Evolutionary conservation across 2,888 invertebrate species (phyloP).

Genomic region (Cosmia trapezina): DNA sequence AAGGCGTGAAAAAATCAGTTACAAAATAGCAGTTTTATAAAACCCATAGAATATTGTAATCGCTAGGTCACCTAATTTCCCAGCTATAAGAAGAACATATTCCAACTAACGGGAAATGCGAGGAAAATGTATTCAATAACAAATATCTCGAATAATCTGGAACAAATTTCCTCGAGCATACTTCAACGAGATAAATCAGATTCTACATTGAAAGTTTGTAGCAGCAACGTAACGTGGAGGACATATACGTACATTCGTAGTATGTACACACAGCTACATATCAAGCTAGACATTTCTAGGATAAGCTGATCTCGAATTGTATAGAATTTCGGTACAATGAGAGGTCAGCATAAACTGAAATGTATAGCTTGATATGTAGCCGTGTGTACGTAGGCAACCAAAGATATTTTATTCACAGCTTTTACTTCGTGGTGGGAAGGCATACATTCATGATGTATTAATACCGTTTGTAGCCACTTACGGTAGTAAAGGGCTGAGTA

Average conservation of each 20-base stretch:
- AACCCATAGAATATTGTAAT: constrained; percentile 7
- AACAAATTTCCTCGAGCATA: constrained; percentile 45
- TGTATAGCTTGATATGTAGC: too few relatives aligned
- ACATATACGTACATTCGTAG: neutral
- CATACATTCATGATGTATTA: constrained; percentile 53
- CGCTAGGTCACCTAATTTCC: constrained; percentile 29
- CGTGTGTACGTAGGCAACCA: constrained; percentile 12
- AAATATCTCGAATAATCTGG: constrained; percentile 48
- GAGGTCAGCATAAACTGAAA: too few relatives aligned
- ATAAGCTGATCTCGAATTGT: too few relatives aligned
- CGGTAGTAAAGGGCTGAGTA: constrained; percentile 23
- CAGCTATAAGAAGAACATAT: constrained; percentile 16
- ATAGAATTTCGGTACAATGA: too few relatives aligned
- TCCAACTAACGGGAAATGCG: neutral
- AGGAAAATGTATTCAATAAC: constrained; percentile 34
- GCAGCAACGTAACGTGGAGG: neutral
- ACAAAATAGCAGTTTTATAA: constrained; percentile 9
- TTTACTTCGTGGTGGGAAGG: constrained; percentile 45
- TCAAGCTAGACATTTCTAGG: too few relatives aligned
- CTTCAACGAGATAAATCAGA: constrained; percentile 55
- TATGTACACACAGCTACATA: too few relatives aligned
- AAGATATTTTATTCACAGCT: constrained; percentile 54
- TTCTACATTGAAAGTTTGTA: constrained; percentile 47
- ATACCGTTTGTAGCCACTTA: constrained; percentile 44
- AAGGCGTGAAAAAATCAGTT: constrained; percentile 1